These are phyloP conservation scores for Empis stercorea DNA, from an alignment of 2,888 invertebrate genomes.

Conservation along the genomic window DNA sequence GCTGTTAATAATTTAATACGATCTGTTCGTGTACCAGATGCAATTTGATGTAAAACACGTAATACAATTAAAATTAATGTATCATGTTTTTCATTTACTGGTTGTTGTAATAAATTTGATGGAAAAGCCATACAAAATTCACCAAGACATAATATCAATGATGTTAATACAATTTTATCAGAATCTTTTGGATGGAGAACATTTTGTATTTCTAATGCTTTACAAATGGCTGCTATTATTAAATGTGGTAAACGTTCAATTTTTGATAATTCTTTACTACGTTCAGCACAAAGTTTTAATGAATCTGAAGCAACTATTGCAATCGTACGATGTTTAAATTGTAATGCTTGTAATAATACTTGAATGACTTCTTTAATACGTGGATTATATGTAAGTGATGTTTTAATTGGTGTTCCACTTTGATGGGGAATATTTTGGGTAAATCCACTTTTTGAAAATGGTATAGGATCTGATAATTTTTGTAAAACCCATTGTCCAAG, in stretches of 20 bases:
- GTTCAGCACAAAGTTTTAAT: slow-evolving; percentile 31
- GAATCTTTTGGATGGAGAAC: slow-evolving; percentile 31
- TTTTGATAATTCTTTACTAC: slow-evolving; percentile 26
- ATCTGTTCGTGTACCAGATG: slow-evolving; percentile 29
- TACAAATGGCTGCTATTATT: slow-evolving; percentile 31
- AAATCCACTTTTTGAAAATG: slow-evolving; percentile 14
- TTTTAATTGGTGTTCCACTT: slow-evolving; percentile 15
- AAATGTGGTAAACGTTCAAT: slow-evolving; percentile 31
- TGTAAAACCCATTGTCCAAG: slow-evolving; percentile 47
- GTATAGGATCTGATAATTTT: slow-evolving; percentile 19
- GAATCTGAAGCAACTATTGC: slow-evolving; percentile 33
- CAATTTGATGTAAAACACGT: slow-evolving; percentile 43
- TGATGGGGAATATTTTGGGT: slow-evolving; percentile 26
- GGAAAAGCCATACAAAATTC: slow-evolving; percentile 89
- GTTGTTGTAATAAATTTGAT: slow-evolving; percentile 44
- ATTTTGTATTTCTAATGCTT: slow-evolving; percentile 33
- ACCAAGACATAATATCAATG: slow-evolving; percentile 76
- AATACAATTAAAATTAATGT: slow-evolving; percentile 55
- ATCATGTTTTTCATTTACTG: slow-evolving; percentile 28
- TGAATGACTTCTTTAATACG: slow-evolving; percentile 34
- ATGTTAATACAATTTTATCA: slow-evolving; percentile 37
- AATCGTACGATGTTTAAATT: slow-evolving; percentile 34
- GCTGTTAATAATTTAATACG: slow-evolving; percentile 28
- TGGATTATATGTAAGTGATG: slow-evolving; percentile 20
- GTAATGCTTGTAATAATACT: slow-evolving; percentile 33